Conservation (phyloP, 2,888 invertebrate species). For the Uloborus plumipes region DNA sequence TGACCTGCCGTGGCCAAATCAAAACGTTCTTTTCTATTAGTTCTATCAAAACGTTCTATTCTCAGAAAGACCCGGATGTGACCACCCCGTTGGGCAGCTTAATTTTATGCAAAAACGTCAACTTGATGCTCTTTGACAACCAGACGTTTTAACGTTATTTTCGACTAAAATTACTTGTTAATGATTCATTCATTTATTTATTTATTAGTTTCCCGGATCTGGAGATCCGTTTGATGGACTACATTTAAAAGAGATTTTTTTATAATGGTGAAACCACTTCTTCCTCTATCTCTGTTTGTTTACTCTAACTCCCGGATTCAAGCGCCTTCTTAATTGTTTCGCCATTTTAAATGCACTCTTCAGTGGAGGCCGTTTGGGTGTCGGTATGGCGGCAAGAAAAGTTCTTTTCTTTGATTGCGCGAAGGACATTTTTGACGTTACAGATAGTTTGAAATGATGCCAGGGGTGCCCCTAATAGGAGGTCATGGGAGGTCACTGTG, state of each 20-base stretch:
- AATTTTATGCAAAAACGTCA: slow-evolving; percentile 42
- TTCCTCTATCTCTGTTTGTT: too few species aligned
- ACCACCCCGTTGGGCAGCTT: slow-evolving; percentile 1
- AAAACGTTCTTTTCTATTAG: too few species aligned
- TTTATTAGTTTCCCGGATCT: slow-evolving; percentile 32
- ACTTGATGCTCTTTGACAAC: slow-evolving; percentile 23
- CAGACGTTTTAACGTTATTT: slow-evolving; percentile 1
- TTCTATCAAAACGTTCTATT: slow-evolving; percentile 1
- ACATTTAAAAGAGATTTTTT: too few species aligned
- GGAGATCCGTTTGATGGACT: slow-evolving; percentile 25
- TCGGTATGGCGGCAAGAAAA: neutral
- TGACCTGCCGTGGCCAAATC: slow-evolving; percentile 23
- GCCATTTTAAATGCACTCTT: too few species aligned
- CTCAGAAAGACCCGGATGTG: slow-evolving; percentile 14
- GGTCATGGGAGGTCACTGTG: too few species aligned
- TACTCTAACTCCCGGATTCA: too few species aligned
- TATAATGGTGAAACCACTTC: too few species aligned
- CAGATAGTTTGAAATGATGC: too few species aligned
- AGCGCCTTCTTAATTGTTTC: too few species aligned
- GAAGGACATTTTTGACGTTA: too few species aligned
- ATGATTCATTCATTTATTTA: slow-evolving; percentile 41
- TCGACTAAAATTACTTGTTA: slow-evolving; percentile 12
- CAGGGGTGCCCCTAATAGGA: too few species aligned
- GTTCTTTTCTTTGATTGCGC: too few species aligned
- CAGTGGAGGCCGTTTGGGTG: slow-evolving; percentile 32